Base-by-base conservation (phyloP, 2,113 vertebrate species). In the Coreoperca whiteheadi region DNA sequence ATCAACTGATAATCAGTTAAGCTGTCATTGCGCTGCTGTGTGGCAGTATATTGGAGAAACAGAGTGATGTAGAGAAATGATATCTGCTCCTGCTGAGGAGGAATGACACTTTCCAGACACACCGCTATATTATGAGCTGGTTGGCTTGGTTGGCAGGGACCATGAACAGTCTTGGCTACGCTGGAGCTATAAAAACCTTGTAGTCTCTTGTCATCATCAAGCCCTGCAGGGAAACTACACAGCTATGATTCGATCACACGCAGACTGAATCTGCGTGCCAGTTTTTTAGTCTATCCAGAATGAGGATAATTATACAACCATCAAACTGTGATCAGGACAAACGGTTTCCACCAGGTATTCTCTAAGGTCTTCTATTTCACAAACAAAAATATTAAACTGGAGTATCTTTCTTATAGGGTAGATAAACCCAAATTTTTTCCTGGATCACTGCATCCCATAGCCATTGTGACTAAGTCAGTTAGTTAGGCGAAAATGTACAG, bases 1-100 rank as follows among this genome's bases (percentile, higher is more conserved):
- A 86, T 77, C 66, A 66, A 83, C 68, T 10, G 73, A 85, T 82
- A 82, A 82, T 82, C 71, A 87, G 76, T 81, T 78, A 60, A 87
- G 67, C 25, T 83, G 84, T 73, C 87, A 88, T 34, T 43, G 43
- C 2, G 16, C 74, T 64, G 71, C 75, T 48, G 28, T 67, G 82
- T 8, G 0, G 72, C 59, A 43, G 57, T 50, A 74, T 71, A 66
- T 20, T 37, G n/a, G 54, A 85, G 69, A 66, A 64, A 65, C 65
- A 57, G 74, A 77, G 64, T 34, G 68, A 81, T 70, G 75, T 53
- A 28, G 63, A 75, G 77, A 84, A 79, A 67, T 72, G 12, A 81
- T 50, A 83, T 79, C 53, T 71, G 63, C 70, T 77, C 41, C 78
- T 59, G 66, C 30, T 64, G 59, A 77, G 25, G 59, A 53, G 50